Conservation (phyloP, 1,140 invertebrate genomes). For the Philopotamus ludificatus region DNA sequence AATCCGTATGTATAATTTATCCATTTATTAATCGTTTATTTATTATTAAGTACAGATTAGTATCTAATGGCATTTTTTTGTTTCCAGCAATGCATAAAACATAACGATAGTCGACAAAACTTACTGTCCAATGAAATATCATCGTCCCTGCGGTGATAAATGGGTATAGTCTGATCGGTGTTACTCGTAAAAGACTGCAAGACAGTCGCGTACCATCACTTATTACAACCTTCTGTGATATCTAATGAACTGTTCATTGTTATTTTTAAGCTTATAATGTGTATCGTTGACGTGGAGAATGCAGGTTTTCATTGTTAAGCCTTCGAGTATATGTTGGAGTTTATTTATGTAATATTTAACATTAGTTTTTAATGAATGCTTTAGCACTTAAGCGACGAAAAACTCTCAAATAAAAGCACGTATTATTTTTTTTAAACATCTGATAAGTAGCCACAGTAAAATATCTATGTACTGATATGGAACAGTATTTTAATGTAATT, state of each 20-base stretch:
- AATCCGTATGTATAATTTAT: slow-evolving; percentile 62
- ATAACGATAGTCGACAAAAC: slow-evolving; percentile 50
- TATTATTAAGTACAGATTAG: neutral
- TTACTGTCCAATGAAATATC: slow-evolving; percentile 55
- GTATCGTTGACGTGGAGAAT: slow-evolving; percentile 33
- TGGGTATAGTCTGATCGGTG: neutral
- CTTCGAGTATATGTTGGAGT: slow-evolving; percentile 39
- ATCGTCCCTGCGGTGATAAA: slow-evolving; percentile 54
- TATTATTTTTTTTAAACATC: too few relatives aligned
- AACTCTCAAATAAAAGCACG: neutral
- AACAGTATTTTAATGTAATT: slow-evolving; percentile 28
- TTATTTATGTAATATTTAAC: slow-evolving; percentile 21
- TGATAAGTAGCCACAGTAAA: too few relatives aligned
- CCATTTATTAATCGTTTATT: neutral
- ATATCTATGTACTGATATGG: slow-evolving; percentile 20
- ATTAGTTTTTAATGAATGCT: slow-evolving; percentile 4
- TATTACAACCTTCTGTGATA: slow-evolving; percentile 41
- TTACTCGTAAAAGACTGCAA: slow-evolving; percentile 22
- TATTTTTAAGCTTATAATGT: slow-evolving; percentile 38
- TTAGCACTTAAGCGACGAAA: neutral
- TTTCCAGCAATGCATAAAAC: slow-evolving; percentile 55
- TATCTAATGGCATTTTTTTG: slow-evolving; percentile 22
- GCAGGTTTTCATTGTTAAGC: slow-evolving; percentile 33
- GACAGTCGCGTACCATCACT: slow-evolving; percentile 38
- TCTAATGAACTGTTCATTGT: slow-evolving; percentile 41